These are phyloP conservation scores for Propithecus coquereli DNA, from an alignment of 2,113 vertebrate species.

Conservation along the genomic window DNA sequence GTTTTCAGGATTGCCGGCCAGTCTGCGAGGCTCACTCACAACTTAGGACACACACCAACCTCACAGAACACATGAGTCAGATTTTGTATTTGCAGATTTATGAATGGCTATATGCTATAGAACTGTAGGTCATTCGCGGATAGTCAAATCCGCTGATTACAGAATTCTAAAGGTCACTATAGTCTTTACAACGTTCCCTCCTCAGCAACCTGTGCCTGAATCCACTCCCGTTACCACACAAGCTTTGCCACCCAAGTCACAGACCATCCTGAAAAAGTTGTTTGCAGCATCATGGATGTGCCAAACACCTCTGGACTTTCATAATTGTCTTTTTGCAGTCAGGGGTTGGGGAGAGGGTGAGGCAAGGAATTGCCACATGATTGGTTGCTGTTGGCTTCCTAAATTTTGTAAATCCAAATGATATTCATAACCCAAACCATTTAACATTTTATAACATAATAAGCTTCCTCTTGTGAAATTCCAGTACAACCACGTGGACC, in stretches of 20 bases:
- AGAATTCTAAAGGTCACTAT: not conserved
- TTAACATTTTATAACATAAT: not conserved
- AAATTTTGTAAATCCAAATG: not conserved
- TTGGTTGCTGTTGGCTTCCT: not conserved
- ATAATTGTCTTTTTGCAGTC: not conserved
- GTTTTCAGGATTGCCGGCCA: fast-evolving
- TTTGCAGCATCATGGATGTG: not conserved
- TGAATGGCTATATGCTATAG: not conserved
- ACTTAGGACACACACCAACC: not conserved
- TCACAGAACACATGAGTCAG: not conserved
- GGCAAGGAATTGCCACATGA: not conserved
- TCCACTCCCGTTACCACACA: not conserved
- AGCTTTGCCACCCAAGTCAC: not conserved
- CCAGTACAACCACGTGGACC: not conserved
- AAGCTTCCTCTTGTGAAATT: not conserved
- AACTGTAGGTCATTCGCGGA: not conserved
- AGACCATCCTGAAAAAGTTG: not conserved
- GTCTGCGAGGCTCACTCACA: not conserved
- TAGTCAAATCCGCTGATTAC: not conserved
- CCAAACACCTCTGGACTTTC: not conserved
- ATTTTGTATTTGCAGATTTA: not conserved
- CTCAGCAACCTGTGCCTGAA: not conserved
- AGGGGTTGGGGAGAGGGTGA: not conserved
- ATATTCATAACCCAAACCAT: not conserved
- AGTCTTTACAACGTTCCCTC: not conserved